Base-by-base conservation (phyloP, 2,888 invertebrate species). In the Eupithecia tripunctaria region DNA sequence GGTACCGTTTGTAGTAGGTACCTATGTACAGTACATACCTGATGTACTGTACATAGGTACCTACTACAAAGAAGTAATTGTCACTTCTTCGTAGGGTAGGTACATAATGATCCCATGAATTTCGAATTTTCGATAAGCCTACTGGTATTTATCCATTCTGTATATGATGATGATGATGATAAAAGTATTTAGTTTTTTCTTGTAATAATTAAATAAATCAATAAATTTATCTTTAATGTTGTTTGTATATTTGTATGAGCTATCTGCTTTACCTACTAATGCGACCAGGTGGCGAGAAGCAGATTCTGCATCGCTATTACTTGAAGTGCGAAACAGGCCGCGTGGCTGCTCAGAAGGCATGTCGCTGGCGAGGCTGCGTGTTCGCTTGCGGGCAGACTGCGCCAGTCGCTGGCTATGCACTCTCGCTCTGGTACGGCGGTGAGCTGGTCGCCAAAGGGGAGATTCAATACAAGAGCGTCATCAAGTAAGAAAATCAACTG, bases 331-430 rank as follows among this genome's bases (percentile, higher is more conserved):
- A 88, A 6, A 78, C 84, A 12, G 95, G 95, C 0, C 91, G 92
- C 0, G 86, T 84, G 36, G 91, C 93, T 0, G 95, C 95, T 0
- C 92, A 90, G 38, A 90, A 89, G 64, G 95, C 95, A 78, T 90
- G 96, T 70, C 95, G 96, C 15, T 95, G 96, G 86, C 94, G 97
- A 32, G 97, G 97, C 1, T 77, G 95, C 15, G 96, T 97, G 18
- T 97, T 96, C 87, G 96, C 96, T 0, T 93, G 97, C 81, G 96
- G 97, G 0, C 97, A 97, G 86, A 95, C 96, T 1, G 95, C 96
- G 7, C 97, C 97, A 0, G 96, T 96, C 76, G 95, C 97, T 14
- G 96, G 96, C 0, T 97, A 97, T 84, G 96, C 96, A 0, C 87
- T 96, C 2, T 95, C 96, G 51, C 91, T 97, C 64, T 97, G 96